These are phyloP conservation scores for Hippolais icterina DNA, from an alignment of 2,113 vertebrate genomes.

Conservation along the genomic window DNA sequence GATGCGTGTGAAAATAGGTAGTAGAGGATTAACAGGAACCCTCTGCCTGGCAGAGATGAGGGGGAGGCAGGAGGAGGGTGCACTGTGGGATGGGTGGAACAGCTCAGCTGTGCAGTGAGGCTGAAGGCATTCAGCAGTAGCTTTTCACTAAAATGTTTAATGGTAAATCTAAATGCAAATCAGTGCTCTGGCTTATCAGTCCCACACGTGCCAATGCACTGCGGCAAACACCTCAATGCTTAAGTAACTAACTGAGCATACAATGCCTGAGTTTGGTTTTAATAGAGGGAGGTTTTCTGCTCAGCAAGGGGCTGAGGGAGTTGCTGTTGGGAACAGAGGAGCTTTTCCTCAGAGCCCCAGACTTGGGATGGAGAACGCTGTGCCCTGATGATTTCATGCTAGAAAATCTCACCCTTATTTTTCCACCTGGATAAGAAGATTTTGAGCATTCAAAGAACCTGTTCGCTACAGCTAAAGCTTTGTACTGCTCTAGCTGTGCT, in stretches of 20 bases:
- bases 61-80: not conserved
- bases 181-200: not conserved
- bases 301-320: not conserved
- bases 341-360: not conserved
- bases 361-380: not conserved
- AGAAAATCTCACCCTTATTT: not conserved
- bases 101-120: not conserved
- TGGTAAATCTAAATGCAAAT: constrained; percentile 15
- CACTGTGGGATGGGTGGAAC: not conserved
- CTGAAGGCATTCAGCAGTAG: not conserved
- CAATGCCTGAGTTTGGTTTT: not conserved
- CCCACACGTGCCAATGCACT: not conserved
- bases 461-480: not conserved
- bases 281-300: not conserved
- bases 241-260: not conserved
- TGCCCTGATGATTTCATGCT: not conserved
- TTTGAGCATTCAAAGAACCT: not conserved
- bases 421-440: not conserved
- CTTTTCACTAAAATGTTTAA: not conserved
- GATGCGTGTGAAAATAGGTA: fast-evolving
- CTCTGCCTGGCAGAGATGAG: not conserved
- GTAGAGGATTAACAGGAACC: fast-evolving
- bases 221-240: fast-evolving
- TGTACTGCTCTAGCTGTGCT: not conserved
- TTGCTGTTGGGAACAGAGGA: not conserved